These are phyloP conservation scores for Eucriotettix oculatus DNA, from an alignment of 2,888 invertebrate genomes.

Conservation along the genomic window DNA sequence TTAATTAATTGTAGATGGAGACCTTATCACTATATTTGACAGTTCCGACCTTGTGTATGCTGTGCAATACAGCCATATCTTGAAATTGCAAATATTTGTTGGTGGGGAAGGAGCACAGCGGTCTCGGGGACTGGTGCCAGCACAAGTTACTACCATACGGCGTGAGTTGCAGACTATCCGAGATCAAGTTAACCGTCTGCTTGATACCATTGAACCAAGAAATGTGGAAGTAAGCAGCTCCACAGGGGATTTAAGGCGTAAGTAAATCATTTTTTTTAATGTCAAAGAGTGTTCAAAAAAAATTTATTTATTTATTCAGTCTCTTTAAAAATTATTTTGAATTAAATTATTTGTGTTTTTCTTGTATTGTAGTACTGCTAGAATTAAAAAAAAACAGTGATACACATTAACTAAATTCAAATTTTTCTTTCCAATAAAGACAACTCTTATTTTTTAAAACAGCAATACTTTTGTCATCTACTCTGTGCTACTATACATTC, in stretches of 20 bases:
- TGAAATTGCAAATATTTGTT: constrained; percentile 43
- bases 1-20: constrained; percentile 37
- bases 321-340: no score
- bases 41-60: constrained; percentile 52
- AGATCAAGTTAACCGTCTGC: constrained; percentile 37
- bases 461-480: no score
- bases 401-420: no score
- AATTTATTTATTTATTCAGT: no score
- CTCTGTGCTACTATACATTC: no score
- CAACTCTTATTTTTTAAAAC: no score
- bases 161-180: constrained; percentile 33
- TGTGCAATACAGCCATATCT: constrained; percentile 45
- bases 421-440: no score
- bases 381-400: no score
- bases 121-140: constrained; percentile 21
- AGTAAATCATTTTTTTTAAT: neutral
- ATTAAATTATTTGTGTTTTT: no score
- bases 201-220: constrained; percentile 35
- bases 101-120: constrained; percentile 17
- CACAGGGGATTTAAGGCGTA: constrained; percentile 9
- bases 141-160: constrained; percentile 17
- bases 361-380: no score
- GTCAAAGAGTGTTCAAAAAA: no score
- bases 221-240: constrained; percentile 12
- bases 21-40: constrained; percentile 52